A percentile compares a stretch with the other conserved stretches of the same genome.
Conservation (phyloP, 2,888 invertebrate species). For the Melangyna quadrimaculata region DNA sequence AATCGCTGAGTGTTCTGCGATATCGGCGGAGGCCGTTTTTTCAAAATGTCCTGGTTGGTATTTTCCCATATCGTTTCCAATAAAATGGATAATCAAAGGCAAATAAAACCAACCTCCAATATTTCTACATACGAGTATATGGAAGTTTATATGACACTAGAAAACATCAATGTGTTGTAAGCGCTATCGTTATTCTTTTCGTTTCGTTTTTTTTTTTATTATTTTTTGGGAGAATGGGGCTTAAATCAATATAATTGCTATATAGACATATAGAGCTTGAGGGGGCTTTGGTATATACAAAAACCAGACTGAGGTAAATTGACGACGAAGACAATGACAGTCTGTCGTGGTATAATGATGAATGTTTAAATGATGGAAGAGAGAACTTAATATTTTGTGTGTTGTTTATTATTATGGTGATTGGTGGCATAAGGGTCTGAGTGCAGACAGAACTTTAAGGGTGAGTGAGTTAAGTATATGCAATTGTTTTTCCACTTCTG, state of each 20-base stretch:
- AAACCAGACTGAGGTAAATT: slow-evolving; percentile 11
- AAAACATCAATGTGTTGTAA: slow-evolving; percentile 56
- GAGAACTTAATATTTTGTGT: background rate
- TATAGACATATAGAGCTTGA: background rate
- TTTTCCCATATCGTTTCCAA: slow-evolving; percentile 58
- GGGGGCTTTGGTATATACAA: background rate
- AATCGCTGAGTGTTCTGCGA: background rate
- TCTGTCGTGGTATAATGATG: slow-evolving; percentile 56
- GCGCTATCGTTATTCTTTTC: slow-evolving; percentile 18
- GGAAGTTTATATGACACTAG: background rate
- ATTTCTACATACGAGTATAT: background rate
- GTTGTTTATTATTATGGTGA: background rate
- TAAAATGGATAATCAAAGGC: slow-evolving; percentile 67
- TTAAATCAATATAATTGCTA: slow-evolving; percentile 56
- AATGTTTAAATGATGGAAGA: slow-evolving; percentile 43
- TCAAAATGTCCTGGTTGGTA: slow-evolving; percentile 40
- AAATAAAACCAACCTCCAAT: slow-evolving; percentile 59
- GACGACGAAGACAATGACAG: slow-evolving; percentile 20
- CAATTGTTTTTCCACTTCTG: background rate
- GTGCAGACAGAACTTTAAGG: slow-evolving; percentile 4
- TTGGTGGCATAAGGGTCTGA: background rate
- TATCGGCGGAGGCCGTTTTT: background rate
- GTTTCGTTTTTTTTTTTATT: background rate
- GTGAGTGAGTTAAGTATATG: background rate
- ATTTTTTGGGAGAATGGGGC: background rate